These are phyloP conservation scores for Calcarius lapponicus DNA, from an alignment of 2,797 vertebrate species.

Conservation along the genomic window DNA sequence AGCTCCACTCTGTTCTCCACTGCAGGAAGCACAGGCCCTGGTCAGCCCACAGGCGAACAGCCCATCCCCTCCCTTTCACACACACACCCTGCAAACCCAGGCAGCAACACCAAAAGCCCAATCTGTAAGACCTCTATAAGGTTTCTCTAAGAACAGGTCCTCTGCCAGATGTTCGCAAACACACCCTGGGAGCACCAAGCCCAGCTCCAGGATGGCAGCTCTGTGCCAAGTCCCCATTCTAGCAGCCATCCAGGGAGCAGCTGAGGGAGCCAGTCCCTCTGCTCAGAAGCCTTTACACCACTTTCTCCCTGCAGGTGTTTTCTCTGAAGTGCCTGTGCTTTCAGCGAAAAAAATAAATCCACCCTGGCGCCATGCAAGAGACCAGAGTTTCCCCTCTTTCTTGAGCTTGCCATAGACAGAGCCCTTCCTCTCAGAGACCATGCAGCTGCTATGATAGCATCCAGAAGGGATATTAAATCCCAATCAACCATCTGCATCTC, in stretches of 20 bases:
- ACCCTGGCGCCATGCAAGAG: background rate
- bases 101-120: background rate
- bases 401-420: background rate
- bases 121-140: rapidly evolving
- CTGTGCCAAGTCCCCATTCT: background rate
- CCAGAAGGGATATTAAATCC: background rate
- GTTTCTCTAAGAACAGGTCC: background rate
- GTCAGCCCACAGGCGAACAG: background rate
- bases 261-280: background rate
- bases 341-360: background rate
- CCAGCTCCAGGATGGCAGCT: background rate
- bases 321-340: background rate
- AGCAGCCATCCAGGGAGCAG: background rate
- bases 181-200: background rate
- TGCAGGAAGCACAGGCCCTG: background rate
- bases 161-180: background rate
- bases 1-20: background rate
- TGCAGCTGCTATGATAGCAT: background rate
- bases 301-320: background rate
- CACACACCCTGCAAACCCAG: background rate
- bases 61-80: background rate
- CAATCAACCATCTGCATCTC: background rate
- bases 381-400: background rate
- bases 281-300: background rate
- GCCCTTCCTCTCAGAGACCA: background rate